Evolutionary conservation across 2,888 invertebrate species (phyloP).

Genomic region (Caprella mutica): DNA sequence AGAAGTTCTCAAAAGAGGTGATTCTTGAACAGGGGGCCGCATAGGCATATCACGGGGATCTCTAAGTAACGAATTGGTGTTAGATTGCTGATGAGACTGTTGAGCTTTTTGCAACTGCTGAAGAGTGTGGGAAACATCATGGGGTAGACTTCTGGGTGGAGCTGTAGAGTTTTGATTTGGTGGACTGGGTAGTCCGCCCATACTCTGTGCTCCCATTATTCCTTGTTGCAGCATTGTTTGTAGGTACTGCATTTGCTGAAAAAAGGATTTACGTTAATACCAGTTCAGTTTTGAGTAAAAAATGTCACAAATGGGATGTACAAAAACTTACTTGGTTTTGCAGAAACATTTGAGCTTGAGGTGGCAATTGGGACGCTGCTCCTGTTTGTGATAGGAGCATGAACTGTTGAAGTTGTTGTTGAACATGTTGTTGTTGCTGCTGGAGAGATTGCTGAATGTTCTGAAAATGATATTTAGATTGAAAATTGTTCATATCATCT

Average conservation of each 20-base stretch:
- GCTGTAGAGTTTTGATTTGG: constrained; percentile 43
- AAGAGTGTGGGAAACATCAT: constrained; percentile 72
- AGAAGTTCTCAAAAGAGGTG: constrained; percentile 23
- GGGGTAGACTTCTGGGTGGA: constrained; percentile 46
- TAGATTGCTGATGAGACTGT: constrained; percentile 34
- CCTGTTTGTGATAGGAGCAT: constrained; percentile 52
- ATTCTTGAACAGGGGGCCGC: constrained; percentile 21
- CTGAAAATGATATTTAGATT: constrained; percentile 36
- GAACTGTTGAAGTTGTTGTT: constrained; percentile 54
- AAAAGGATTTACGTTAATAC: not conserved
- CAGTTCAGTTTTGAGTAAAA: not conserved
- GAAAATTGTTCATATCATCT: not conserved
- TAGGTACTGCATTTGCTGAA: constrained; percentile 28
- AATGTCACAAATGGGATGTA: not conserved
- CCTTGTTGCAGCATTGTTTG: constrained; percentile 35
- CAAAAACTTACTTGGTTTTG: constrained; percentile 55
- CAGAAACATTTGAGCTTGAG: constrained; percentile 60
- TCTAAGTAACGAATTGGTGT: constrained; percentile 11
- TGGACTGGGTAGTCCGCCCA: constrained; percentile 23
- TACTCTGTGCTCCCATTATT: constrained; percentile 39
- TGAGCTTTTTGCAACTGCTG: constrained; percentile 35
- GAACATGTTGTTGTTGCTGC: constrained; percentile 52
- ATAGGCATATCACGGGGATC: constrained; percentile 21
- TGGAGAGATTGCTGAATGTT: constrained; percentile 51
- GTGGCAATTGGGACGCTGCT: constrained; percentile 45